A percentile compares a stretch with the other conserved stretches of the same genome.
These are phyloP conservation scores for Rhopalosiphum nymphaeae DNA, from an alignment of 2,888 invertebrate genomes.

Conservation along the genomic window DNA sequence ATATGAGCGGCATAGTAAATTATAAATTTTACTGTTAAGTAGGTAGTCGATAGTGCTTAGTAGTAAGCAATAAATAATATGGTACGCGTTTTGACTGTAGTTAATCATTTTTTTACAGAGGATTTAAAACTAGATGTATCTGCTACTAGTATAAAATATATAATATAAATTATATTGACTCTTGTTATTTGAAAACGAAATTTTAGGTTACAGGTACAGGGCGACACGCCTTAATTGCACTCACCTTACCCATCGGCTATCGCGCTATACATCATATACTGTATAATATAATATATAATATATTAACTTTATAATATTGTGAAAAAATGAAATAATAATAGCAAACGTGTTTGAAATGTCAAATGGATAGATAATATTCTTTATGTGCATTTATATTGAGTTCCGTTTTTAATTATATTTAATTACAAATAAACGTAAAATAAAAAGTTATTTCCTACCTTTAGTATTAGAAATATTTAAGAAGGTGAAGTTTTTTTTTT, in stretches of 20 bases:
- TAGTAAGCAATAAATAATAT: not conserved
- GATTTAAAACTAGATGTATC: not conserved
- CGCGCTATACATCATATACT: not conserved
- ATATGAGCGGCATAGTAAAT: not conserved
- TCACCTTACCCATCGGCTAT: not conserved
- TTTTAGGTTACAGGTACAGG: constrained; percentile 6
- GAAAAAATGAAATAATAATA: not conserved
- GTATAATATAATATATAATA: not conserved
- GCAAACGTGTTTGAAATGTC: not conserved
- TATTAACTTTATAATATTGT: not conserved
- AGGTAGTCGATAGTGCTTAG: not conserved
- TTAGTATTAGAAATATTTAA: not conserved
- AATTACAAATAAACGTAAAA: not conserved
- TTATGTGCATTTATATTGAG: not conserved
- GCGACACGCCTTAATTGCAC: constrained; percentile 7
- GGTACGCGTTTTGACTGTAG: not conserved
- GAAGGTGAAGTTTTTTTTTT: not conserved
- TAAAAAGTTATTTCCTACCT: not conserved
- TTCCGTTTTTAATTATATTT: constrained; percentile 22
- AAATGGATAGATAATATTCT: not conserved
- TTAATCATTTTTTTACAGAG: not conserved
- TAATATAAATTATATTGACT: not conserved
- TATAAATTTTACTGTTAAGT: not conserved
- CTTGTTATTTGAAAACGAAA: not conserved
- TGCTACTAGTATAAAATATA: not conserved